These are phyloP conservation scores for Pheosia tremula DNA, from an alignment of 2,888 invertebrate species.

Conservation along the genomic window DNA sequence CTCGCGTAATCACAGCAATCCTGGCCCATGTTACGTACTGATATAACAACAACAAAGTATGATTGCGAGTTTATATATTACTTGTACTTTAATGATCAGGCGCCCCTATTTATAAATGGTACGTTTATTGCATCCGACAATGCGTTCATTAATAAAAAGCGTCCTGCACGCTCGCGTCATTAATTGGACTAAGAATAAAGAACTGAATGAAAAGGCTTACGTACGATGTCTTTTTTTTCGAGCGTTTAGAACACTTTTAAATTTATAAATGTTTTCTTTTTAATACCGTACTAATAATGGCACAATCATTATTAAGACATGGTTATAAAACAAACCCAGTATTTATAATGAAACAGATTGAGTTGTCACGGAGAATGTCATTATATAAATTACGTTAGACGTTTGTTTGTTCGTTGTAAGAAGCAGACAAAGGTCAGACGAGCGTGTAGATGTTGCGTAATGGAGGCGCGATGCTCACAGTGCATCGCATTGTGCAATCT, in stretches of 20 bases:
- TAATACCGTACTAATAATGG: not conserved
- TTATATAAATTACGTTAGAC: constrained; percentile 35
- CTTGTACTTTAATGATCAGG: constrained; percentile 22
- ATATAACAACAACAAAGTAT: constrained; percentile 27
- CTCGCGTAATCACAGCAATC: constrained; percentile 41
- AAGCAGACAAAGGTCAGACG: constrained; percentile 58
- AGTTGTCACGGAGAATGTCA: constrained; percentile 30
- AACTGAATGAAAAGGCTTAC: too few relatives aligned
- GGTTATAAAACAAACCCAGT: not conserved
- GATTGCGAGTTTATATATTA: constrained; percentile 29
- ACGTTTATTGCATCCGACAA: constrained; percentile 3
- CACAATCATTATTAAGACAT: not conserved
- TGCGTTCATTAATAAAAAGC: constrained; percentile 5
- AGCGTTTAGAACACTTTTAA: too few relatives aligned
- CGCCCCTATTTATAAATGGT: not conserved
- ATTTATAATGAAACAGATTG: constrained; percentile 21
- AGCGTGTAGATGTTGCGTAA: constrained; percentile 45
- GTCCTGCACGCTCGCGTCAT: too few relatives aligned
- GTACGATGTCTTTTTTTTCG: too few relatives aligned
- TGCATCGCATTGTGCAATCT: constrained; percentile 48
- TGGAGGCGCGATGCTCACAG: constrained; percentile 42
- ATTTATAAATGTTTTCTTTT: too few relatives aligned
- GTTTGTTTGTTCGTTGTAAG: constrained; percentile 26
- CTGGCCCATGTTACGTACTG: constrained; percentile 28
- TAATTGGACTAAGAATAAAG: too few relatives aligned